A percentile compares a stretch with the other conserved stretches of the same genome.
Conservation (phyloP, 2,888 invertebrate genomes). For the Lypha dubia region DNA sequence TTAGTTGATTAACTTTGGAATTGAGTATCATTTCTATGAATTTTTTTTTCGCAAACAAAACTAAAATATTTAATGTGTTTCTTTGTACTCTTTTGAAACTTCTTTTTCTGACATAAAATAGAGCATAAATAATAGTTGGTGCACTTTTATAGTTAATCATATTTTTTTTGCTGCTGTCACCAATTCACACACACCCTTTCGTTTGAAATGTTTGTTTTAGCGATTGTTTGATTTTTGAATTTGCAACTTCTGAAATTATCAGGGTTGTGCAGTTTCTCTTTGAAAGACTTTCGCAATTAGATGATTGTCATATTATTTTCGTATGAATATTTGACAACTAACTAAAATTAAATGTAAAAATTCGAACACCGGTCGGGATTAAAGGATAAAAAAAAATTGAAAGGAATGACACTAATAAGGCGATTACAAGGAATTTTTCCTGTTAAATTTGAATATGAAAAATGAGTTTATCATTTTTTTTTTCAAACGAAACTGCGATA, state of each 20-base stretch:
- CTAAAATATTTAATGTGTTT: not conserved
- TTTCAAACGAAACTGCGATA: too few species aligned
- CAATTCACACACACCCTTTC: conserved; percentile 14
- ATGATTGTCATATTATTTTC: not conserved
- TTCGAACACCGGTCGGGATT: not conserved
- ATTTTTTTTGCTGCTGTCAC: conserved; percentile 6
- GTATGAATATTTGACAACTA: conserved; percentile 23
- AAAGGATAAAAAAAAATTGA: conserved; percentile 9
- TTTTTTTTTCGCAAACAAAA: not conserved
- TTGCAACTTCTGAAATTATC: conserved; percentile 48
- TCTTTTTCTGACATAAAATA: not conserved
- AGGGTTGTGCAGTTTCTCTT: conserved; percentile 35
- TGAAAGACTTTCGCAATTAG: not conserved
- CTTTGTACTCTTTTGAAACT: not conserved
- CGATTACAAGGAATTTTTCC: conserved; percentile 1
- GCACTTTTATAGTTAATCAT: conserved; percentile 24
- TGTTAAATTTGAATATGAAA: not conserved
- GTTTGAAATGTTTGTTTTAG: conserved; percentile 1
- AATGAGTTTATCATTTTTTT: not conserved
- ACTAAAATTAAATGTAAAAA: not conserved
- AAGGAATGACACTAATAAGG: not conserved
- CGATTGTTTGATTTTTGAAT: conserved; percentile 33
- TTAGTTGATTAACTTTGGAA: not conserved
- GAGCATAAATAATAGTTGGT: not conserved
- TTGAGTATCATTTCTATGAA: not conserved